Percentiles rank a stretch among this genome's conserved stretches.
These are phyloP conservation scores for Abramis brama DNA, from an alignment of 2,113 vertebrate genomes.

Conservation along the genomic window DNA sequence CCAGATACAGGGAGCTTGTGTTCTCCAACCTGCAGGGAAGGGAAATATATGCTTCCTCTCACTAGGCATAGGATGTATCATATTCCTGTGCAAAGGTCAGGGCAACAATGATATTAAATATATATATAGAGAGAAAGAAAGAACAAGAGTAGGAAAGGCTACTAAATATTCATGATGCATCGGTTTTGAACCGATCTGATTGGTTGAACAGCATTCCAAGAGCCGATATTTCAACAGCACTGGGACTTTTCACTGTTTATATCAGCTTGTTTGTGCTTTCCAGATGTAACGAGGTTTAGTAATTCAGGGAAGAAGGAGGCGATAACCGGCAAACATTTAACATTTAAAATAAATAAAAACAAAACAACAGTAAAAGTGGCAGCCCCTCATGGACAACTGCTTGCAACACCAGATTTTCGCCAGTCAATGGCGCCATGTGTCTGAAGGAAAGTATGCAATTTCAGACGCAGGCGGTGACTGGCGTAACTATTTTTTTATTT, in stretches of 20 bases:
- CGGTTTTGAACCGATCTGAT: background rate
- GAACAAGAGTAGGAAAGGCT: background rate
- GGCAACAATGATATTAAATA: background rate
- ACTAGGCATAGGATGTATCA: conserved; percentile 63
- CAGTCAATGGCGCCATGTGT: background rate
- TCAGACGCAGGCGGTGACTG: too few relatives aligned
- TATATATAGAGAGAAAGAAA: background rate
- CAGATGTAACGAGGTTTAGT: background rate
- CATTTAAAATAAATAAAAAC: too few relatives aligned
- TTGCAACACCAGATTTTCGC: background rate
- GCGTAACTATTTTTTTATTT: too few relatives aligned
- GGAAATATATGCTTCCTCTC: conserved; percentile 71
- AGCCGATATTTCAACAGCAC: background rate
- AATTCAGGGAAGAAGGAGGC: too few relatives aligned
- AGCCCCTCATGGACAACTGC: too few relatives aligned
- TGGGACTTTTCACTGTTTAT: background rate
- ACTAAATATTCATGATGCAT: background rate
- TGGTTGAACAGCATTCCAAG: background rate
- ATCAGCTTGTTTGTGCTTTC: background rate
- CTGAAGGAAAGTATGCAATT: too few relatives aligned
- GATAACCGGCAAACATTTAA: too few relatives aligned
- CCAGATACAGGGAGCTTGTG: conserved; percentile 61
- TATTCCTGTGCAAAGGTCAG: conserved; percentile 49
- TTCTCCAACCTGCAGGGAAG: conserved; percentile 61
- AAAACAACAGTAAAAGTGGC: too few relatives aligned